phyloP scores from a whole-genome alignment of 1,140 invertebrate genomes.

The Lycorma delicatula region DNA sequence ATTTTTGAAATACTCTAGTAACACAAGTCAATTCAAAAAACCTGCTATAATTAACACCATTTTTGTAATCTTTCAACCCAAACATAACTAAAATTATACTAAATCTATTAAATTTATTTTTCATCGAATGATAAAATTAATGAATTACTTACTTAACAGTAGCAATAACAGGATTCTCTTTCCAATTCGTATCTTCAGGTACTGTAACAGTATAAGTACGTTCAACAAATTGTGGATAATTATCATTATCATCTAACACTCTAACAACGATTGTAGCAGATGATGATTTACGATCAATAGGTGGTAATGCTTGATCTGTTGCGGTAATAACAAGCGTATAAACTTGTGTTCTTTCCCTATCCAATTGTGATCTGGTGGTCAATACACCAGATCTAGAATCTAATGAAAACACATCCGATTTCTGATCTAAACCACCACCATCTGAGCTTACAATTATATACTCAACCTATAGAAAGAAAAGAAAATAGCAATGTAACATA shows the following conservation, averaged over 20 bases:
- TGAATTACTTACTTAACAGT: conserved; percentile 62
- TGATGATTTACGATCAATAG: conserved; percentile 45
- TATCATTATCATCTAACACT: conserved; percentile 91
- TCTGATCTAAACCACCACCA: conserved; percentile 44
- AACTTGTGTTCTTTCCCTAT: conserved; percentile 77
- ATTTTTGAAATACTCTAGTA: not conserved
- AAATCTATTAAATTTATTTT: not conserved
- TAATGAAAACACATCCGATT: conserved; percentile 53
- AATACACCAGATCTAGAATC: conserved; percentile 75
- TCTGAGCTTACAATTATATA: conserved; percentile 64
- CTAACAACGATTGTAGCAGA: conserved; percentile 75
- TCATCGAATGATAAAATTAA: not conserved
- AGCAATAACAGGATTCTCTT: conserved; percentile 73
- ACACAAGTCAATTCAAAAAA: not conserved
- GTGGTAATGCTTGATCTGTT: conserved; percentile 66
- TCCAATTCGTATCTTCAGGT: conserved; percentile 78
- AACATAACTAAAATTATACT: not conserved
- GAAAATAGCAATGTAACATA: no score
- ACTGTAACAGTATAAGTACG: conserved; percentile 78
- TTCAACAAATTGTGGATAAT: conserved; percentile 90
- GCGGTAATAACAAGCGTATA: conserved; percentile 82
- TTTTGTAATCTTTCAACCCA: not conserved
- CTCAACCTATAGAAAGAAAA: conserved; percentile 63
- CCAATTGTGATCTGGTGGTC: conserved; percentile 69
- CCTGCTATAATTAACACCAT: not conserved